Base-by-base conservation (phyloP, 2,888 invertebrate species). In the Choreutis nemorana region DNA sequence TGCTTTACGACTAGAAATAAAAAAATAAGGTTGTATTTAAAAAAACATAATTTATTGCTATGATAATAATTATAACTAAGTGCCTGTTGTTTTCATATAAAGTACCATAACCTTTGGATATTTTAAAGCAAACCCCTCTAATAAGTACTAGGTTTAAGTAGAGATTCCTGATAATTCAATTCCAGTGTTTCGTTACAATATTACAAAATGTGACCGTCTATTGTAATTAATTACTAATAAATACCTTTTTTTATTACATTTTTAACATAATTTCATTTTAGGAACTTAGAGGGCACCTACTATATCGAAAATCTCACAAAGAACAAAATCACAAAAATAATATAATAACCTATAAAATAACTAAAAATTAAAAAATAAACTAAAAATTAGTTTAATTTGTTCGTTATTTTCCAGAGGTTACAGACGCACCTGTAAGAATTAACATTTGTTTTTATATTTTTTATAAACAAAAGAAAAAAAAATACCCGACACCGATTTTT, bases 101-200 rank as follows among this genome's bases (percentile, higher is more conserved):
- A n/a, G 41, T 53, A 58, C 61, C 61, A 48, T 55, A 47, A 65
- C 63, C 65, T 63, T 64, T 66, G 59, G 59, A 65, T 55, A 55
- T 48, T 49, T 35, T 42, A 42, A 49, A 57, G 39, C 43, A 44
- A 50, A 34, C 43, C 64, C 67, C 65, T 61, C 64, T 64, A 59
- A 51, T 70, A 73, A 75, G 77, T 77, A 77, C 75, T 71, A 64
- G 48, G 35, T 56, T 65, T 73, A 75, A 73, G 71, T 68, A 66
- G 72, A 77, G 73, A 75, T 75, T 77, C 71, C 55, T 44, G 48
- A 45, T 16, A 8, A 18, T 12, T 9, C 10, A 10, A 23, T 23
- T 23, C 11, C 10, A 23, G 7, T 23, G 12, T 23, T 23, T 1
- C 13, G 23, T 12, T 5, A 9, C 5, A 5, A 2, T 23, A 9